phyloP scores from a whole-genome alignment of 2,797 vertebrate genomes.

The Pterois miles region DNA sequence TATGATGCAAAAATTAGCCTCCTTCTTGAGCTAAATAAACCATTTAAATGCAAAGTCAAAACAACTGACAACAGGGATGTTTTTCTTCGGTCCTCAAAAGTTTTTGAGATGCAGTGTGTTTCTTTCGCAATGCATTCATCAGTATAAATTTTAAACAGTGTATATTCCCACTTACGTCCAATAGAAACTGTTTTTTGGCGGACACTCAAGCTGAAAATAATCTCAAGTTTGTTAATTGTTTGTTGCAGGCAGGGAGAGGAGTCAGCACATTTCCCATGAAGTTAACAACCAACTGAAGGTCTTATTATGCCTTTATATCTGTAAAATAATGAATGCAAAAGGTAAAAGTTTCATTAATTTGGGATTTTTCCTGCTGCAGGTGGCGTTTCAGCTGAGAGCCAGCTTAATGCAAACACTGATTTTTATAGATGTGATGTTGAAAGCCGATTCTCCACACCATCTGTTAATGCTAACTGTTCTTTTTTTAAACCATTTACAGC shows the following conservation, averaged over 20 bases:
- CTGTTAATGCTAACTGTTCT: slow-evolving; percentile 34
- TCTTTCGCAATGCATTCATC: background rate
- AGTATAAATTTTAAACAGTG: background rate
- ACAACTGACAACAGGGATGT: background rate
- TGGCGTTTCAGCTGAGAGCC: background rate
- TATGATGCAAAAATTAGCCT: background rate
- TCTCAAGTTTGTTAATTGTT: background rate
- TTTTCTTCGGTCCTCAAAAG: background rate
- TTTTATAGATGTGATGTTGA: slow-evolving; percentile 6
- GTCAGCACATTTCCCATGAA: background rate
- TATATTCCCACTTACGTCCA: background rate
- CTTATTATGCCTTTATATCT: background rate
- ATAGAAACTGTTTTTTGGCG: background rate
- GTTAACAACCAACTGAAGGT: background rate
- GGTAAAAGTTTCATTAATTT: background rate
- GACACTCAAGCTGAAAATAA: background rate
- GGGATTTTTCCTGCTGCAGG: background rate
- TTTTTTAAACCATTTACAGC: slow-evolving; percentile 42
- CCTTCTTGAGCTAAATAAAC: background rate
- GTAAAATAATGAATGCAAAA: background rate
- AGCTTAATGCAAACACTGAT: slow-evolving; percentile 11
- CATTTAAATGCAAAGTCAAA: background rate
- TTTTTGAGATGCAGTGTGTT: background rate
- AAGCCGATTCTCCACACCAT: slow-evolving; percentile 12
- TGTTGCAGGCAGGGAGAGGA: background rate